Conservation (phyloP, 64 coral and sea anemone species). For the Pachyseris speciosa region DNA sequence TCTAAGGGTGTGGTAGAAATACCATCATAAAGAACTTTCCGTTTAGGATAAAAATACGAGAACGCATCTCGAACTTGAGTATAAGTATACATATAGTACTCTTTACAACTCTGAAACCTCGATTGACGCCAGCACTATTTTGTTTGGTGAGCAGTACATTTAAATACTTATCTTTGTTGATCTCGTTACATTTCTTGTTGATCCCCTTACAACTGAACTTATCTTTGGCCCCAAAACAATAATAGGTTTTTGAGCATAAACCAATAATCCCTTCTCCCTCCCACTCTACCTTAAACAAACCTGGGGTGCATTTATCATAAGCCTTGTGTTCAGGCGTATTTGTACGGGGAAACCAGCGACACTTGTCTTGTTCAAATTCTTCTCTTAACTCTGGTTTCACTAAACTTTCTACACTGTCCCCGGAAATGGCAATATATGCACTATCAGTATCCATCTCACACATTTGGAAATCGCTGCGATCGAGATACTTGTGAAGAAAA, state of each 20-base stretch:
- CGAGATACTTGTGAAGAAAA: conserved; percentile 51
- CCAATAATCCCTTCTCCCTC: conserved; percentile 48
- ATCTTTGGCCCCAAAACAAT: background rate
- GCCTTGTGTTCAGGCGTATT: conserved; percentile 13
- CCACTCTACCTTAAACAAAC: conserved; percentile 30
- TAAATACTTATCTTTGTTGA: conserved; percentile 28
- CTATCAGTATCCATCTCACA: conserved; percentile 52
- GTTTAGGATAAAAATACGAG: conserved; percentile 2
- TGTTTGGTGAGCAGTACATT: conserved; percentile 7
- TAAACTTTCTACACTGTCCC: conserved; percentile 18
- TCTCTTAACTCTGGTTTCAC: conserved; percentile 15
- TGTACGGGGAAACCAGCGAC: conserved; percentile 46
- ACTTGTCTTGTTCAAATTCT: conserved; percentile 16
- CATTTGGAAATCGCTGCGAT: conserved; percentile 33
- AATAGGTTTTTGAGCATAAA: conserved; percentile 25
- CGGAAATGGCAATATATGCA: conserved; percentile 47
- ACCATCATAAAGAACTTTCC: conserved; percentile 37
- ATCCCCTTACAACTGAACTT: conserved; percentile 40
- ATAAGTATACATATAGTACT: conserved; percentile 31
- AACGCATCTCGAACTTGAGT: conserved; percentile 4
- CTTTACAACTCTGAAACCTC: conserved; percentile 6
- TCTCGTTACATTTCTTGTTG: conserved; percentile 9
- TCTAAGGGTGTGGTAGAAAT: background rate
- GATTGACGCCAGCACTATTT: background rate
- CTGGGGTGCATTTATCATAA: conserved; percentile 23